Conservation (phyloP, 2,113 vertebrate genomes). For the Haemorhous mexicanus region DNA sequence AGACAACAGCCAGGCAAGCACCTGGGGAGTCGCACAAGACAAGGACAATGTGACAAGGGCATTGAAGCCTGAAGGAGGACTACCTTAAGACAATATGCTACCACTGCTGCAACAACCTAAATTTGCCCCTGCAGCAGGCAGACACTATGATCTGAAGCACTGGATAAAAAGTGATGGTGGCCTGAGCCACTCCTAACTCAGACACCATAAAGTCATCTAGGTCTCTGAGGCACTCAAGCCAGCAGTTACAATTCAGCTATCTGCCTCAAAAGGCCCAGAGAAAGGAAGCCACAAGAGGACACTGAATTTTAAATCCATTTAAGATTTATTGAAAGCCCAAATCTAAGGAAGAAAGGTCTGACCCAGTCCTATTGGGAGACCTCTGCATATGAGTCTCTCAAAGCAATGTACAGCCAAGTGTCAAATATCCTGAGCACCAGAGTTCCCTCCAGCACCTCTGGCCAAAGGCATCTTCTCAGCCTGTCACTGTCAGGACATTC, state of each 20-base stretch:
- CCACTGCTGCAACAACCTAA: neutral
- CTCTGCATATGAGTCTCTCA: neutral
- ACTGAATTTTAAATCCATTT: neutral
- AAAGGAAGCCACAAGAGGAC: neutral
- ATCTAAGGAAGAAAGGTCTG: neutral
- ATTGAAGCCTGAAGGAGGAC: neutral
- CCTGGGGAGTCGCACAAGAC: neutral
- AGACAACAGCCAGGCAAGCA: neutral
- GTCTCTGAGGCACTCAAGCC: neutral
- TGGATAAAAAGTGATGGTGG: neutral
- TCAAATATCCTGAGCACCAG: neutral
- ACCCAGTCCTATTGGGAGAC: neutral
- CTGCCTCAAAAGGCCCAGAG: neutral
- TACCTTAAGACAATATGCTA: neutral
- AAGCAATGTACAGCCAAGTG: neutral
- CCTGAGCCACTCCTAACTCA: neutral
- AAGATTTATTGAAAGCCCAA: neutral
- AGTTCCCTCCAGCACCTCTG: neutral
- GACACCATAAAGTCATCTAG: neutral
- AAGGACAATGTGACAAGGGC: neutral
- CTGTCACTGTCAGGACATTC: neutral
- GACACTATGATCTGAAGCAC: neutral
- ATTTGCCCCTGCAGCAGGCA: neutral
- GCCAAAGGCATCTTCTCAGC: neutral
- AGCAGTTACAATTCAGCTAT: neutral